Base-by-base conservation (phyloP, 2,888 invertebrate genomes). In the Drosophila kokeensis region DNA sequence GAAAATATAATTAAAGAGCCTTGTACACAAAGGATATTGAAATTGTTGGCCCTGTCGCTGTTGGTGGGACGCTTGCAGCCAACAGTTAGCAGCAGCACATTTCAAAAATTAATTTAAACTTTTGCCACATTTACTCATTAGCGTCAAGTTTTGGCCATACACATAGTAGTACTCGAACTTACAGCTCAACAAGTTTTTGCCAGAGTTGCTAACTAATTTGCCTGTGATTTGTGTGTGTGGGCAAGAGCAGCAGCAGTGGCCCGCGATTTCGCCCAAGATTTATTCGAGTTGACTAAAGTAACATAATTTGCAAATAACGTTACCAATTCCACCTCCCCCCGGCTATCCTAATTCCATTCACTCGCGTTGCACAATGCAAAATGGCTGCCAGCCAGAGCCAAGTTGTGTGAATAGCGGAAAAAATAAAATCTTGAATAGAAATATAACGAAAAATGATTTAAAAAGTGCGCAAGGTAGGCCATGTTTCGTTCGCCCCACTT, bases 61-160 rank as follows among this genome's bases (percentile, higher is more conserved):
- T 24, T 29, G 15, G 30, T 40, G 50, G 38, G 21, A 24, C n/a
- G 42, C 42, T 50, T 48, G 69, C 54, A 69, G 62, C 62, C 15
- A 45, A 45, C 45, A 24, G 45, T 45, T 24, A 27, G 49, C n/a
- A 50, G n/a, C 40, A 57, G 40, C 57, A 81, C 77, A 84, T 84
- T 87, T 73, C 48, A 73, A 79, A 87, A 89, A 87, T 84, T 87
- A 84, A 84, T 89, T 84, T 82, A 87, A 84, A 84, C 84, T 89
- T 84, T 84, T 65, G 70, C 89, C 87, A 84, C 89, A 87, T 84
- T 84, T 89, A 89, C 85, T 89, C 89, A 84, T 84, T 84, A 84
- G 82, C 62, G 70, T 70, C 72, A 84, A 84, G 82, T 87, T 84
- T 79, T 67, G 66, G 71, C 40, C 79, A 48, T 60, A 53, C 52